Evolutionary conservation across 2,113 vertebrate species (phyloP).

Genomic region (Cyphomyrus discorhynchus): DNA sequence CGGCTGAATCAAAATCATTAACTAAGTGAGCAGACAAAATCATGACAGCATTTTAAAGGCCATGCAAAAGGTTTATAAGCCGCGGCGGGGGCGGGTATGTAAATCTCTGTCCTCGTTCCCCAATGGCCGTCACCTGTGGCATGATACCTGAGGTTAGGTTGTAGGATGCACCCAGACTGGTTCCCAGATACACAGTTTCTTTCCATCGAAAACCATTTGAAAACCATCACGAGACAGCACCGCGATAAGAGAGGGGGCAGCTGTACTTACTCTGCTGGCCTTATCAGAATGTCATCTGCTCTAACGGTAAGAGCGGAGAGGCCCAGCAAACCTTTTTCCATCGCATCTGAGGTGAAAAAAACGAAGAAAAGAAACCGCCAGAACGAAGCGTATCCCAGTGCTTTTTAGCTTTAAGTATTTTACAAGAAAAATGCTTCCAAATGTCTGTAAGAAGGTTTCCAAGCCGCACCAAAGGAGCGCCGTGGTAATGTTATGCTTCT

Average conservation of each 20-base stretch:
- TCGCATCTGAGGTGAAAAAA: not conserved
- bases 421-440: conserved; percentile 97
- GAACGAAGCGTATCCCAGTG: conserved; percentile 80
- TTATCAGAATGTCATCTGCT: conserved; percentile 4
- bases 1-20: not conserved
- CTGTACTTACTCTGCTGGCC: not conserved
- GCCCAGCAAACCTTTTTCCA: conserved; percentile 7
- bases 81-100: not conserved
- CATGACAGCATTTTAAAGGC: not conserved
- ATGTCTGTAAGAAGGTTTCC: conserved; percentile 83
- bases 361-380: not conserved
- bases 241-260: not conserved
- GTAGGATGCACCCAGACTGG: not conserved
- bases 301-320: not conserved
- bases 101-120: not conserved
- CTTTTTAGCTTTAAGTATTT: conserved; percentile 93
- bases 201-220: not conserved
- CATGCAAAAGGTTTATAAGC: not conserved
- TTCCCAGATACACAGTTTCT: not conserved
- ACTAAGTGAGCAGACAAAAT: not conserved
- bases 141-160: not conserved
- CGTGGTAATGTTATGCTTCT: conserved; percentile 92
- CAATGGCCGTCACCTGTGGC: not conserved
- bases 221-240: not conserved
- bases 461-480: conserved; percentile 90